Evolutionary conservation across 2,797 vertebrate species (phyloP), one percentile per base, ranked within the genome.

Genomic region (Bradypus variegatus): DNA sequence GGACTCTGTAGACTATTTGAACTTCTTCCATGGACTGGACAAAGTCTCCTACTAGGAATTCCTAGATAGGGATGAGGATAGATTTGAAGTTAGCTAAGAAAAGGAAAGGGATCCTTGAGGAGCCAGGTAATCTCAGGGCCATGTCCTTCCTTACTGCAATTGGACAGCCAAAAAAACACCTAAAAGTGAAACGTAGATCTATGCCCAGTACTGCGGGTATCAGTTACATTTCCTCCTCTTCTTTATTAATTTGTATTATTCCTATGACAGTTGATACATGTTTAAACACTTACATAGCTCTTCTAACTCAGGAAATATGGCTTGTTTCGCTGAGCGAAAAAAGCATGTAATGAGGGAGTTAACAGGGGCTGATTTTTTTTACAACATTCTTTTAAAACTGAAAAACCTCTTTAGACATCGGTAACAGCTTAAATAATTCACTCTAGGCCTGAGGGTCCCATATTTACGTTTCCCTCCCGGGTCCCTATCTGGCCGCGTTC

Each of bases 311-410:
- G 95, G 94, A 95, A 96, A 91, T 53, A 72, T 50, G 85, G 48
- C 91, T 77, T 94, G 95, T 95, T 93, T 85, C 33, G 84, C 88
- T 6, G 87, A 88, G 16, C 60, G 5, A 8, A n/a, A 80, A 83
- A 93, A 60, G 33, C 95, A 89, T 90, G 87, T 95, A 95, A 94
- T 91, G 94, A 95, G 88, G 86, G 69, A 92, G 91, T 95, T 95
- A 94, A 96, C 88, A 95, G 94, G 94, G 79, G 75, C 87, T 91
- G 92, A 92, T 96, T 93, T 88, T 95, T 91, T 96, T 95, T 94
- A 95, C 95, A 95, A 95, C 94, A 94, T 95, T 96, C 94, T 94
- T 96, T 96, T 94, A 96, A 96, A 95, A 95, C 94, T 94, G 91
- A 76, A 95, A 96, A 96, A 92, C 77, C 92, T 95, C 95, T 95